These are phyloP conservation scores for Nephila pilipes DNA, from an alignment of 1,140 invertebrate genomes.

Conservation along the genomic window DNA sequence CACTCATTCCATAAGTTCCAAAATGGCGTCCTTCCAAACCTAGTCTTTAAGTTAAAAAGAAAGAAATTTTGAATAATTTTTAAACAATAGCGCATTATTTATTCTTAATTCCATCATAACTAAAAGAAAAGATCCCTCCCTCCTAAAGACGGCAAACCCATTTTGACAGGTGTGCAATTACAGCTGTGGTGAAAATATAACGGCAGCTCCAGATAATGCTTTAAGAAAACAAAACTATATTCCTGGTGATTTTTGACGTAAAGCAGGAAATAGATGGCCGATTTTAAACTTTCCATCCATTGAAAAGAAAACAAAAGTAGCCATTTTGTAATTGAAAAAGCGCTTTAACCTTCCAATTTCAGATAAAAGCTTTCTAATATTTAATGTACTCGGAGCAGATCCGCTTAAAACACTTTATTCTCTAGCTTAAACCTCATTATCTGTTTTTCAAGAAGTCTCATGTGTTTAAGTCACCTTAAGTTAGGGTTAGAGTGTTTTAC, in stretches of 20 bases:
- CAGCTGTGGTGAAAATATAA: constrained; percentile 10
- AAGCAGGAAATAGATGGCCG: constrained; percentile 1
- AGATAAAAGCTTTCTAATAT: constrained; percentile 36
- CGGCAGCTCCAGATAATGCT: neutral
- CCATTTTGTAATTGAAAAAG: constrained; percentile 28
- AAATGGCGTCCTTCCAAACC: neutral
- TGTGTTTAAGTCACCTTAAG: neutral
- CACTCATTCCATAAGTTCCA: neutral
- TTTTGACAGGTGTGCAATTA: constrained; percentile 37
- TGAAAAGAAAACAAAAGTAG: constrained; percentile 12
- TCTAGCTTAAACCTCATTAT: neutral
- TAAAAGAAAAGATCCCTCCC: neutral
- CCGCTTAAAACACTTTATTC: constrained; percentile 15
- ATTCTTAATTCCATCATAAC: neutral
- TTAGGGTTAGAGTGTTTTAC: neutral
- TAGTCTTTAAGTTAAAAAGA: neutral
- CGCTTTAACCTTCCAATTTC: neutral
- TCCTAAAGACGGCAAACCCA: neutral
- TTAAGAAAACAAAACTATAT: neutral
- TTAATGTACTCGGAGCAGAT: constrained; percentile 13
- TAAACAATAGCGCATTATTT: constrained; percentile 28
- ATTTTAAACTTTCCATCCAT: neutral
- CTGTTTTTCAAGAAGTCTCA: neutral
- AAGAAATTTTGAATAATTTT: neutral
- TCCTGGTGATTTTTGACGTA: neutral